A percentile compares a stretch with the other conserved stretches of the same genome.
These are phyloP conservation scores for Melanotaenia boesemani DNA, from an alignment of 2,797 vertebrate genomes.

Conservation along the genomic window DNA sequence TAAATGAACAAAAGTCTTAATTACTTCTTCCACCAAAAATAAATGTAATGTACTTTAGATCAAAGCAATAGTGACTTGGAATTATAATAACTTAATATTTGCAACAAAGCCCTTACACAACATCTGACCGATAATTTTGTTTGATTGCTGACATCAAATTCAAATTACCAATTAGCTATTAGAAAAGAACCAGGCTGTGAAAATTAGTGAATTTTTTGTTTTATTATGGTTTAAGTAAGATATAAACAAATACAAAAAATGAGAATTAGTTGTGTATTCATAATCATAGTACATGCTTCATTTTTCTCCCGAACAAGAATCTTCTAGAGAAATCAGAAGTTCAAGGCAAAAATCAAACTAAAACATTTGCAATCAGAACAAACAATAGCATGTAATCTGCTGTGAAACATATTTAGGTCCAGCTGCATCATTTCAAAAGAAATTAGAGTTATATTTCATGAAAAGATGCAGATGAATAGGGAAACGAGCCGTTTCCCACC, in stretches of 20 bases:
- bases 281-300: slow-evolving; percentile 1
- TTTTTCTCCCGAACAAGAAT: background rate
- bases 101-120: too few relatives aligned
- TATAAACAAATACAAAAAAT: background rate
- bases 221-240: too few relatives aligned
- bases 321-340: background rate
- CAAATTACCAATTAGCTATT: background rate
- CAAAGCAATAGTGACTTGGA: background rate
- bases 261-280: background rate
- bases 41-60: background rate
- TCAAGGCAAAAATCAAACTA: background rate
- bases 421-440: background rate
- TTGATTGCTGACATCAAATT: background rate
- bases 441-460: background rate
- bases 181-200: background rate
- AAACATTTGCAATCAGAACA: background rate
- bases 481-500: slow-evolving; percentile 10
- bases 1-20: background rate
- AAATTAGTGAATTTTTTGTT: too few relatives aligned
- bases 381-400: background rate
- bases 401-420: background rate
- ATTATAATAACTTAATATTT: background rate
- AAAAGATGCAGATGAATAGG: background rate
- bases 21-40: background rate
- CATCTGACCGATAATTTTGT: background rate